Evolutionary conservation across 2,888 invertebrate species (phyloP), one percentile per base, ranked within the genome.

Genomic region (Netelia virgata): DNA sequence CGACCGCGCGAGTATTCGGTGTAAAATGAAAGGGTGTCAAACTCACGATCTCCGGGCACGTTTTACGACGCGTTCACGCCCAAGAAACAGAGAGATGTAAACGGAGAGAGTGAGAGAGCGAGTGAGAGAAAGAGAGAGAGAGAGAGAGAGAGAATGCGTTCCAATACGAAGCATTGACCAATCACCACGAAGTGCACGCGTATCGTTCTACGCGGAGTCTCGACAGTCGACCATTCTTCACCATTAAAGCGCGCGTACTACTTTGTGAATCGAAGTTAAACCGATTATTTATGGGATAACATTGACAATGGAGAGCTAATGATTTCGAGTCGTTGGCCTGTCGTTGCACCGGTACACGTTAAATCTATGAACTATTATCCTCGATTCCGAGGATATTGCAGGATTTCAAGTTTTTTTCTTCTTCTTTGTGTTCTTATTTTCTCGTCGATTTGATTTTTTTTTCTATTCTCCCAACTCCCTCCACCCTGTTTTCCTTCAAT

Each of bases 241-340:
- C 77, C 81, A 76, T 77, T 74, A 68, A 81, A 64, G 43, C 64
- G 53, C 61, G 63, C 63, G 73, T 73, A 66, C 75, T 82, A 83
- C 86, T 86, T 85, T 83, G 84, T 79, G 86, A 83, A 84, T 87
- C 84, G 82, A 83, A 87, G 86, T 86, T 85, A 86, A 87, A 87
- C 84, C 83, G 84, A 88, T 89, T 88, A 89, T 89, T 87, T 87
- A 89, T 85, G 83, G 82, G 86, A 85, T 82, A 73, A 73, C 82
- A 85, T 85, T 88, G 88, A 89, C 89, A 87, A 89, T 88, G 83
- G 88, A 73, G 76, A 66, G 64, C 73, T 84, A 86, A 88, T 85
- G 87, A 87, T 89, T 87, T 83, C 86, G 80, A 63, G 53, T 81
- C 83, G 63, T 53, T 80, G 84, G 76, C 70, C 72, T 53, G 61